Evolutionary conservation across 2,797 vertebrate genomes (phyloP).

Genomic region (Mustela erminea): DNA sequence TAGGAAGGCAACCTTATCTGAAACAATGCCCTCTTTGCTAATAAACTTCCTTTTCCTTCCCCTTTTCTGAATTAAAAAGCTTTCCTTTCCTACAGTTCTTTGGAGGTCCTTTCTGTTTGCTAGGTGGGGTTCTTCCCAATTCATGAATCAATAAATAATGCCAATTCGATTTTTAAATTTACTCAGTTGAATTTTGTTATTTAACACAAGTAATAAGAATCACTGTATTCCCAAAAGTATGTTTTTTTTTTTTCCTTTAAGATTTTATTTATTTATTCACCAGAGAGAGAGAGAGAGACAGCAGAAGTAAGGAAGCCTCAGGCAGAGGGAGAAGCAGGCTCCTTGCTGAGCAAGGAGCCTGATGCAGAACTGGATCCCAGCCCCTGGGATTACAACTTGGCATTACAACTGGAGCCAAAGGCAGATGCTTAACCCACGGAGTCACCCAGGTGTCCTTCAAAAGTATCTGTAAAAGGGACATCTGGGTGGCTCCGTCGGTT

Average conservation of each 20-base stretch:
- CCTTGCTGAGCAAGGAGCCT: too few relatives aligned
- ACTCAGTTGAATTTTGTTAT: background rate
- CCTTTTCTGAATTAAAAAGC: background rate
- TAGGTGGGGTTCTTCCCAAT: background rate
- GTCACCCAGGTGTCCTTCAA: background rate
- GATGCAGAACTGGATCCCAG: too few relatives aligned
- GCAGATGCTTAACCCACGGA: too few relatives aligned
- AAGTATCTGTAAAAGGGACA: background rate
- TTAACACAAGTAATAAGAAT: background rate
- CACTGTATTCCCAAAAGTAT: background rate
- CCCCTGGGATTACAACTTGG: too few relatives aligned
- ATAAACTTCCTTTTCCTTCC: background rate
- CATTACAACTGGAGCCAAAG: too few relatives aligned
- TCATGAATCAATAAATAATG: background rate
- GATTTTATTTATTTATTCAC: too few relatives aligned
- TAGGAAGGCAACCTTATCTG: background rate
- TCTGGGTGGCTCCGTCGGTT: too few relatives aligned
- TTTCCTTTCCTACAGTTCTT: background rate
- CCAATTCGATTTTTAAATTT: background rate
- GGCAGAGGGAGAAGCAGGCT: too few relatives aligned
- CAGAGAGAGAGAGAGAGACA: too few relatives aligned
- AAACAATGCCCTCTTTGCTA: background rate
- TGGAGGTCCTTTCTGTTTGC: background rate
- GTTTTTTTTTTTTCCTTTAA: background rate
- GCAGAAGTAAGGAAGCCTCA: too few relatives aligned